phyloP scores from a whole-genome alignment of 1,140 invertebrate species.

The Lordiphosa clarofinis region DNA sequence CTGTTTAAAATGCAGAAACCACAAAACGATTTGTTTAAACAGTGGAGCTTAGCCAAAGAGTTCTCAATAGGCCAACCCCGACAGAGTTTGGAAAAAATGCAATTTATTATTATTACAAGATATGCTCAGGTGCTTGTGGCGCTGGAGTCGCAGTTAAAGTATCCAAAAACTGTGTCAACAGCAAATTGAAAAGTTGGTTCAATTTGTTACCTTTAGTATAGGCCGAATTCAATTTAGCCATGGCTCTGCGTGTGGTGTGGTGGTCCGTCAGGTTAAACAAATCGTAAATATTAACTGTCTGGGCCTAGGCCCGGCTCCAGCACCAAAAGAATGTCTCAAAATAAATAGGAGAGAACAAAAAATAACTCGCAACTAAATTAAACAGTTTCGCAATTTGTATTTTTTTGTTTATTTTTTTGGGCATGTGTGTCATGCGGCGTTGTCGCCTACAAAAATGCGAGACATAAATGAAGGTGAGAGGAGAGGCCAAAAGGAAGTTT shows the following conservation, averaged over 20 bases:
- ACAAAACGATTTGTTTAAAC: conserved; percentile 53
- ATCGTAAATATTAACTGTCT: conserved; percentile 43
- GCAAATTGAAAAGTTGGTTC: conserved; percentile 74
- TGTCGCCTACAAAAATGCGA: conserved; percentile 36
- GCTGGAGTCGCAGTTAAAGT: conserved; percentile 21
- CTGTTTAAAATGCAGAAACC: conserved; percentile 56
- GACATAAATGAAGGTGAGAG: conserved; percentile 6
- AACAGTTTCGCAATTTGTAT: conserved; percentile 63
- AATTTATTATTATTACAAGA: conserved; percentile 59
- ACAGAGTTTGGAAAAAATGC: conserved; percentile 37
- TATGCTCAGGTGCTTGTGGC: conserved; percentile 49
- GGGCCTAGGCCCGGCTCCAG: conserved; percentile 17
- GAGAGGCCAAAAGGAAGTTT: conserved; percentile 49
- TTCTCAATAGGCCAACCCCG: conserved; percentile 54
- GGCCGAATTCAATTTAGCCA: conserved; percentile 59
- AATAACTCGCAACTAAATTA: conserved; percentile 53
- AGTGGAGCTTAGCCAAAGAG: conserved; percentile 28
- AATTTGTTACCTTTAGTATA: conserved; percentile 54
- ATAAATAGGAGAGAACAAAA: conserved; percentile 38
- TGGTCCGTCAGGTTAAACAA: conserved; percentile 54
- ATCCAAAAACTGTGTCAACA: conserved; percentile 65
- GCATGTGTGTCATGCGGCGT: conserved; percentile 60
- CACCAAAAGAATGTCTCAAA: conserved; percentile 55
- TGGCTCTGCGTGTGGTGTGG: conserved; percentile 43
- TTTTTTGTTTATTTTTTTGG: conserved; percentile 50